Evolutionary conservation across 2,113 vertebrate species (phyloP).

Genomic region (Steatornis caripensis): DNA sequence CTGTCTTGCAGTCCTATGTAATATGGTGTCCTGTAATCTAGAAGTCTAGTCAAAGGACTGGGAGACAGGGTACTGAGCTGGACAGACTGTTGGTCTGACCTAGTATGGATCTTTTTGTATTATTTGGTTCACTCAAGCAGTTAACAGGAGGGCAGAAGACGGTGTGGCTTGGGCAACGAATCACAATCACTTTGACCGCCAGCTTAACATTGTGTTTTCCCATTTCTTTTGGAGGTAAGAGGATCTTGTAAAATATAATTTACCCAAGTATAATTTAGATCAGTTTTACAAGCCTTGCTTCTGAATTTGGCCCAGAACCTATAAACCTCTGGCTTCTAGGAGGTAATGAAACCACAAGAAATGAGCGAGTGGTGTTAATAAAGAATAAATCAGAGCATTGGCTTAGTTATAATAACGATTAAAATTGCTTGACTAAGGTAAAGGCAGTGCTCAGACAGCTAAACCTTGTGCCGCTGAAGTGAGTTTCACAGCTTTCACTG

Average conservation of each 20-base stretch:
- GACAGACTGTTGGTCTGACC: neutral
- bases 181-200: neutral
- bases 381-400: constrained; percentile 3
- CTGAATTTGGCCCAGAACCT: constrained; percentile 21
- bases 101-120: neutral
- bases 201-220: neutral
- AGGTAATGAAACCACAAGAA: constrained; percentile 27
- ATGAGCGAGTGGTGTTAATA: neutral
- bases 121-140: neutral
- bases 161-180: neutral
- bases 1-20: neutral
- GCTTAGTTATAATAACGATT: neutral
- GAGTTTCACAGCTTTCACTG: neutral
- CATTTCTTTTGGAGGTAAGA: neutral
- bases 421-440: neutral
- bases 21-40: neutral
- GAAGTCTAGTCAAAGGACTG: neutral
- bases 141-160: neutral
- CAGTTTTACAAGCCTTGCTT: neutral
- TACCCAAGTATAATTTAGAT: neutral
- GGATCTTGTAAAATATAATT: neutral
- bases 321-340: constrained; percentile 6
- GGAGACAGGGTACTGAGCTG: neutral
- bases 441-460: neutral
- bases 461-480: neutral